Evolutionary conservation across 2,797 vertebrate species (phyloP), one percentile per base, ranked within the genome.

Genomic region (Tarsius wallacei): DNA sequence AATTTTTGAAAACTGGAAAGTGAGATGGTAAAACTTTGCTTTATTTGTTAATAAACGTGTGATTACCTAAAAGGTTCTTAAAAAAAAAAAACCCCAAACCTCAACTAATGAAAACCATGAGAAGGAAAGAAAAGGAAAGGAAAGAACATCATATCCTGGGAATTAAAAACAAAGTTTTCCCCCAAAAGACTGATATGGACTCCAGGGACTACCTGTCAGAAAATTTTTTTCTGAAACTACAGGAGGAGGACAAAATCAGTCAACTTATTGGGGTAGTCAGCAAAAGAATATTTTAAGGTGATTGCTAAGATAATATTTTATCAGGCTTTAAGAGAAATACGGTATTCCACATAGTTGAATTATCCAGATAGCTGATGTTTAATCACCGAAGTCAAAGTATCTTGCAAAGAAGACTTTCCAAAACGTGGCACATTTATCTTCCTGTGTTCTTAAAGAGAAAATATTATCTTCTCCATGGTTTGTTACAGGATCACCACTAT

Each of bases 211-310:
- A 49, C n/a, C 15, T 76, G 21, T n/a, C 78, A 71, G 24, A 70
- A 84, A n/a, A 0, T 17, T 55, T 53, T 78, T 7, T 22, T 14
- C 42, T 61, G n/a, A 63, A 96, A 87, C 49, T 77, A 59, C 1
- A 90, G 77, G 10, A 66, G 94, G 28, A 93, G 8, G 24, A 78
- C 64, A 84, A 74, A 76, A 61, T 49, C 42, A 42, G 42, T 42
- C 42, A 42, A 42, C 42, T 42, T 42, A 42, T 42, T 6, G 42
- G 42, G 42, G 42, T 26, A 68, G 61, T 91, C 76, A 96, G 93
- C 77, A 94, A 95, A 80, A 88, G n/a, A 31, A 59, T 51, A 10
- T 36, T 57, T 22, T 91, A 82, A 61, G 63, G 17, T 73, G 57
- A 74, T 33, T 22, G 22, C 31, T 24, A 78, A 77, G 24, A 57